These are phyloP conservation scores for Hydrochoerus hydrochaeris DNA, from an alignment of 2,113 vertebrate genomes.

Conservation along the genomic window DNA sequence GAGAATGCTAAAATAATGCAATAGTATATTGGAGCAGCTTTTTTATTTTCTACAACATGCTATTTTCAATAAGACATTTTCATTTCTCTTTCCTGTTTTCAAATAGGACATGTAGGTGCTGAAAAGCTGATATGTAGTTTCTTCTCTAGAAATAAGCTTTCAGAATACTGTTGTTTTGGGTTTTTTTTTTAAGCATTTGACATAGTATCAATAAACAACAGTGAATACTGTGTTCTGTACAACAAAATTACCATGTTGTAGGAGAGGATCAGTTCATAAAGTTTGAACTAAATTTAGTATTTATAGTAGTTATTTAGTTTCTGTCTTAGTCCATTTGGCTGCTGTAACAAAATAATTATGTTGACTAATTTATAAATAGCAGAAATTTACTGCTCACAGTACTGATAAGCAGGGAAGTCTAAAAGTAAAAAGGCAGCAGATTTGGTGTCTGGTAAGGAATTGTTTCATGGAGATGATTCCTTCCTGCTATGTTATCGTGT, in stretches of 20 bases:
- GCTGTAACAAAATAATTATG: background rate
- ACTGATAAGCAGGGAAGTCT: background rate
- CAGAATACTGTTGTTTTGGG: background rate
- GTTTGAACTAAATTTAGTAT: background rate
- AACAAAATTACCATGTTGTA: background rate
- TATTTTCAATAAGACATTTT: background rate
- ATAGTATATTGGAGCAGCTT: background rate
- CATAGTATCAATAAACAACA: background rate
- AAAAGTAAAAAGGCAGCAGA: background rate
- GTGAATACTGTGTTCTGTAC: background rate
- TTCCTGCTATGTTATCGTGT: background rate
- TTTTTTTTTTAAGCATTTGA: background rate
- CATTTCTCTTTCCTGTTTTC: conserved; percentile 28
- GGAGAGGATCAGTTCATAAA: conserved; percentile 5
- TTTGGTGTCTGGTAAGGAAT: background rate
- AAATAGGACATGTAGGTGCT: background rate
- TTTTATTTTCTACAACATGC: background rate
- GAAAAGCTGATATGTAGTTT: background rate
- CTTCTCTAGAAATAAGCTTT: conserved; percentile 9
- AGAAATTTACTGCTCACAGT: background rate
- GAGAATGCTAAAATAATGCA: background rate
- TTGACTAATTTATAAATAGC: background rate
- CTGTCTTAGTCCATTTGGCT: background rate
- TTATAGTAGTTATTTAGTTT: conserved; percentile 1
- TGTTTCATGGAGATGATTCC: background rate